Evolutionary conservation across 2,888 invertebrate species (phyloP), one percentile per base, ranked within the genome.

Genomic region (Cosmorhoe ocellata): DNA sequence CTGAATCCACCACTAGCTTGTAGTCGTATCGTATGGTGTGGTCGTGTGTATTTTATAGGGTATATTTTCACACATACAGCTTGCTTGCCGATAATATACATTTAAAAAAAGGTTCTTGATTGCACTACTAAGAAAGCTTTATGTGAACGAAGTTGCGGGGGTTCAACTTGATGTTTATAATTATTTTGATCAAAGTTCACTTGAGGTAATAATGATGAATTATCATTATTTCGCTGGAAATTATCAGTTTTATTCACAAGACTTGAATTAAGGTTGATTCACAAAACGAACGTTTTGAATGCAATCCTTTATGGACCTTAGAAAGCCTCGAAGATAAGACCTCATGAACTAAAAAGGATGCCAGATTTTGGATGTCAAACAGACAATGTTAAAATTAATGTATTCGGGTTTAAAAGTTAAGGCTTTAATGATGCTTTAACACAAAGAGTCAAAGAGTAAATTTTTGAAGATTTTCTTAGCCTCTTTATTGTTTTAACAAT

Each of bases 141-240:
- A 7, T 24, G 7, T 7, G 7, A 4, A 7, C 2, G 7, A n/a
- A 4, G 24, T 5, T 7, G 24, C 24, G 7, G 24, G 24, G 6
- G 24, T 24, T 24, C 24, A 3, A 18, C 18, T 18, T 24, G 1
- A 5, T 7, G 52, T 48, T 43, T 44, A 48, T 76, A 74, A 81
- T 81, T 75, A 81, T 81, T 84, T 79, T 77, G 76, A 80, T 77
- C 72, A 66, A 66, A 63, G 66, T 69, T 64, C 71, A 69, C 71
- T 71, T 66, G 64, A 13, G 44, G n/a, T n/a, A n/a, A n/a, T n/a
- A n/a, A n/a, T n/a, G n/a, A n/a, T 72, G 79, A 86, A 87, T 84
- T 85, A 86, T 87, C 83, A 85, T 75, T 66, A 68, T 79, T 79
- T 75, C 72, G 68, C 67, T 66, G 67, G 68, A 66, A 66, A 55